Conservation (phyloP, 2,888 invertebrate genomes). For the Eupsilia transversa region DNA sequence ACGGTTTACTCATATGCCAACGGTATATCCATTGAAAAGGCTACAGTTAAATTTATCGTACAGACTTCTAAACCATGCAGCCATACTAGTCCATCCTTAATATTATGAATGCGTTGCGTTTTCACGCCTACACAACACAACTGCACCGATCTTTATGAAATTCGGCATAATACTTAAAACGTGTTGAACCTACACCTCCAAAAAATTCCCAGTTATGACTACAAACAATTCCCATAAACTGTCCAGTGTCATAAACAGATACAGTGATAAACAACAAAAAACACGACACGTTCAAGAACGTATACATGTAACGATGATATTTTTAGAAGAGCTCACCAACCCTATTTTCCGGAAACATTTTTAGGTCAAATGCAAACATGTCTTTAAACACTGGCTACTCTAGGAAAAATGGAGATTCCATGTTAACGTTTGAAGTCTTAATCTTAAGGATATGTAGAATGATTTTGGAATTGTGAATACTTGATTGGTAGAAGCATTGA, state of each 20-base stretch:
- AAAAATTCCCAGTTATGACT: background rate
- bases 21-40: background rate
- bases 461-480: constrained; percentile 4
- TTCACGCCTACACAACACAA: background rate
- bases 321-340: constrained; percentile 33
- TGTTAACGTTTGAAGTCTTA: background rate
- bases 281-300: constrained; percentile 27
- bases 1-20: background rate
- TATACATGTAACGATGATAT: constrained; percentile 30
- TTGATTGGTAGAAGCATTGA: background rate
- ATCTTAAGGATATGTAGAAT: background rate
- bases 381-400: constrained; percentile 13
- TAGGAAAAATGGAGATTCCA: background rate
- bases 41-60: too few species aligned
- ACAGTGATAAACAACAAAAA: constrained; percentile 26
- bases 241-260: constrained; percentile 33
- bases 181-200: background rate
- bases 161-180: background rate
- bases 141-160: background rate
- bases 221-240: constrained; percentile 20
- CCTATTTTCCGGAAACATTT: constrained; percentile 43
- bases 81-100: background rate
- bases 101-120: background rate
- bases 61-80: background rate
- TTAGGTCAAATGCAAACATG: constrained; percentile 54